Percentiles rank a stretch among this genome's conserved stretches.
phyloP scores from a whole-genome alignment of 2,113 vertebrate species.

The Solea solea region DNA sequence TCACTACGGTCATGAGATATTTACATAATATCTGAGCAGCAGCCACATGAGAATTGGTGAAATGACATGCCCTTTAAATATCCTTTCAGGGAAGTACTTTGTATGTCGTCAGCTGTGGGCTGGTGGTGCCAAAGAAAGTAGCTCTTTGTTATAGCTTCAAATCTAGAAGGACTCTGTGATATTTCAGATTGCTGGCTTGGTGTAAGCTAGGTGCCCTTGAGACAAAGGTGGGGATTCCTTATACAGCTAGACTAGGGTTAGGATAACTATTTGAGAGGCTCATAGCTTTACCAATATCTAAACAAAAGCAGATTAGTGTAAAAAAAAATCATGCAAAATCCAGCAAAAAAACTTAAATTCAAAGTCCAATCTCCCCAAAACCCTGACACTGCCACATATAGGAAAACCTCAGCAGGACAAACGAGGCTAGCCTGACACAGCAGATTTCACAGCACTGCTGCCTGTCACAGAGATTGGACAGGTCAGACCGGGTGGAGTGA shows the following conservation, averaged over 20 bases:
- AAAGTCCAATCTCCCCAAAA: neutral
- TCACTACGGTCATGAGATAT: neutral
- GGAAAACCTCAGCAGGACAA: constrained; percentile 33
- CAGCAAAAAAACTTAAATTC: neutral
- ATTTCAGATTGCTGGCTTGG: constrained; percentile 6
- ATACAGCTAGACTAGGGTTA: neutral
- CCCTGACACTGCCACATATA: constrained; percentile 36
- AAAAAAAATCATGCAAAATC: neutral
- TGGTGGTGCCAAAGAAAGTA: constrained; percentile 14
- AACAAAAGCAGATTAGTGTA: neutral
- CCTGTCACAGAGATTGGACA: constrained; percentile 1
- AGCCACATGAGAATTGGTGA: too few species aligned
- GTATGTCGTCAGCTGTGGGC: constrained; percentile 28
- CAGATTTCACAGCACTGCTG: constrained; percentile 31
- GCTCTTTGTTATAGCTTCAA: constrained; percentile 17
- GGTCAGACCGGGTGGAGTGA: constrained; percentile 1
- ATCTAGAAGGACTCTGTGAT: neutral
- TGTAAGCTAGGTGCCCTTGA: constrained; percentile 49
- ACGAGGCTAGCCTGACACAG: constrained; percentile 66
- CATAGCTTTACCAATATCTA: neutral
- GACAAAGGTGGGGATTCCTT: constrained; percentile 37
- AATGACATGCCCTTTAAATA: constrained; percentile 20
- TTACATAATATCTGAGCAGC: neutral
- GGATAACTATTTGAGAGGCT: neutral
- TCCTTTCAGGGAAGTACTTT: constrained; percentile 8